A percentile compares a stretch with the other conserved stretches of the same genome.
Evolutionary conservation across 2,888 invertebrate species (phyloP).

Genomic region (Copidosoma aretas): DNA sequence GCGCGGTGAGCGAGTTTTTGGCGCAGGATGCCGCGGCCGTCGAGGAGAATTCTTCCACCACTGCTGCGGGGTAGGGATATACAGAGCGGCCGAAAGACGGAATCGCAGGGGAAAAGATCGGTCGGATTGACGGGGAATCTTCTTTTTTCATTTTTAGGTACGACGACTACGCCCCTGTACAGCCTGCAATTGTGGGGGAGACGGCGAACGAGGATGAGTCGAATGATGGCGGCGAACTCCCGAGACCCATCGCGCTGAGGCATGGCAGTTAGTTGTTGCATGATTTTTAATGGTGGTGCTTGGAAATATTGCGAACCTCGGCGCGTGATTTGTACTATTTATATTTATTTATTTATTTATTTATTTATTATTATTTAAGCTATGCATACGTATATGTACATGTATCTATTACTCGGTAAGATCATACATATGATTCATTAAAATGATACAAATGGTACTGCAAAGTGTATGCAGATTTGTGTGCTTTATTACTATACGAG

Average conservation of each 20-base stretch:
- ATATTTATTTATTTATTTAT: constrained; percentile 14
- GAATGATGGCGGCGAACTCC: constrained; percentile 7
- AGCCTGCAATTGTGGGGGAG: background rate
- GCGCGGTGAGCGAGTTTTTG: too few species aligned
- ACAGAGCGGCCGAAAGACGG: too few species aligned
- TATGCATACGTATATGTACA: background rate
- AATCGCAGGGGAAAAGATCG: too few species aligned
- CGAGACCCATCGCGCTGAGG: constrained; percentile 25
- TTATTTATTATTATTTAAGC: constrained; percentile 16
- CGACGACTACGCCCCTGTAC: background rate
- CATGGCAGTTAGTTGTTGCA: constrained; percentile 14
- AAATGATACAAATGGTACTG: too few species aligned
- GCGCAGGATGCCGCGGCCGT: too few species aligned
- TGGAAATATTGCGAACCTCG: background rate
- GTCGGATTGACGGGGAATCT: too few species aligned
- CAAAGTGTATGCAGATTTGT: too few species aligned
- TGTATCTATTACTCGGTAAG: too few species aligned
- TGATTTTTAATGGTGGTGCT: constrained; percentile 3
- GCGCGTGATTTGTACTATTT: background rate
- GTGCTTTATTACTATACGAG: too few species aligned
- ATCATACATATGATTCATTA: too few species aligned
- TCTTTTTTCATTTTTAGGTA: constrained; percentile 15
- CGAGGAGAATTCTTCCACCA: too few species aligned
- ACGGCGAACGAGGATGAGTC: background rate
- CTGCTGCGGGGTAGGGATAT: too few species aligned